phyloP scores from a whole-genome alignment of 2,113 vertebrate species.

The Corythaeola cristata region DNA sequence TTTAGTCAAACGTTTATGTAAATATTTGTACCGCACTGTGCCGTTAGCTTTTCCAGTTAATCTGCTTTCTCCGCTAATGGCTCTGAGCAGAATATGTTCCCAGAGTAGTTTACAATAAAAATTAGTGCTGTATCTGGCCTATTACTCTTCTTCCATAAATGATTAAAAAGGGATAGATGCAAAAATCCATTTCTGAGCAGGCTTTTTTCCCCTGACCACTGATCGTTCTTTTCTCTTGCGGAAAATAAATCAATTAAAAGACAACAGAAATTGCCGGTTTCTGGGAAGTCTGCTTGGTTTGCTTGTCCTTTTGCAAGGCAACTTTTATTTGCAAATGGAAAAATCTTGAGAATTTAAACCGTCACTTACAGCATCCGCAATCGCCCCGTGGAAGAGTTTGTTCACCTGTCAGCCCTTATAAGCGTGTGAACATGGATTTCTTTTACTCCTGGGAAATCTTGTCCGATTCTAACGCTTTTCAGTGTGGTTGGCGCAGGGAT shows the following conservation, averaged over 20 bases:
- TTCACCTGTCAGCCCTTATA: slow-evolving; percentile 53
- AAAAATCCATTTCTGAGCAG: neutral
- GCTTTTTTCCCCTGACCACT: neutral
- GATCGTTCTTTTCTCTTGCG: neutral
- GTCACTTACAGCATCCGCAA: slow-evolving; percentile 32
- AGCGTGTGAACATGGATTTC: neutral
- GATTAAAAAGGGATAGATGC: neutral
- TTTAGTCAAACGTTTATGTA: slow-evolving; percentile 33
- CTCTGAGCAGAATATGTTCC: slow-evolving; percentile 47
- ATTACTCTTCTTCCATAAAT: neutral
- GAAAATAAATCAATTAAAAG: neutral
- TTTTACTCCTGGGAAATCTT: slow-evolving; percentile 50
- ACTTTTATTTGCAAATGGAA: slow-evolving; percentile 5
- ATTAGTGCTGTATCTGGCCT: slow-evolving; percentile 31
- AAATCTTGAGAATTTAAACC: slow-evolving; percentile 32
- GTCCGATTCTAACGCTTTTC: neutral
- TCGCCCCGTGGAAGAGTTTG: slow-evolving; percentile 33
- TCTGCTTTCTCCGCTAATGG: slow-evolving; percentile 57
- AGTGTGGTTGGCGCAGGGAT: neutral
- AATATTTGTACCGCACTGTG: slow-evolving; percentile 47
- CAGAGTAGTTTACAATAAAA: slow-evolving; percentile 50
- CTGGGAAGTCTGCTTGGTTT: neutral
- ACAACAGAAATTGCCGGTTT: neutral
- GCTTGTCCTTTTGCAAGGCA: neutral
- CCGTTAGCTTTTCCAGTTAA: slow-evolving; percentile 52